Percentiles rank a stretch among this genome's conserved stretches.
These are phyloP conservation scores for Centruroides vittatus DNA, from an alignment of 1,140 invertebrate species.

Conservation along the genomic window DNA sequence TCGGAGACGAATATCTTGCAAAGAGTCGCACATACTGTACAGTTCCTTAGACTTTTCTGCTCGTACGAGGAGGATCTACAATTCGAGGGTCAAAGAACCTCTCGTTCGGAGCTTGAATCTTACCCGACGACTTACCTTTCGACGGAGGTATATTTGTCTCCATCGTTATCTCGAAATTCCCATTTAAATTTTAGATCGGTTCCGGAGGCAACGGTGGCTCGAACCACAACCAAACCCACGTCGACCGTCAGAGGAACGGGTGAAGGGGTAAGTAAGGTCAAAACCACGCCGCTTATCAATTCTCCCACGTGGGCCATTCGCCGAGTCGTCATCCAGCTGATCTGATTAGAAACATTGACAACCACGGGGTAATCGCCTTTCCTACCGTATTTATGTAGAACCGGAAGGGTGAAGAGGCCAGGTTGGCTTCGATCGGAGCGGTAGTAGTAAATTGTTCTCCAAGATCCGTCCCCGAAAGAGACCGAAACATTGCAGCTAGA, in stretches of 20 bases:
- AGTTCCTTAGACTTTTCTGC: too few relatives aligned
- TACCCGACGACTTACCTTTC: conserved; percentile 2
- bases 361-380: not conserved
- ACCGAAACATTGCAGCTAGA: not conserved
- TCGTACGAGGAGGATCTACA: too few relatives aligned
- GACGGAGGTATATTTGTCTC: conserved; percentile 4
- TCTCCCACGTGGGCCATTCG: not conserved
- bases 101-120: too few relatives aligned
- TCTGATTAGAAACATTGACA: conserved; percentile 4
- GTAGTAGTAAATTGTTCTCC: not conserved
- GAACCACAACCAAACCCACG: not conserved
- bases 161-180: conserved; percentile 11
- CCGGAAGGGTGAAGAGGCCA: not conserved
- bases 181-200: conserved; percentile 6
- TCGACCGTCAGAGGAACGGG: conserved; percentile 7
- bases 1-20: too few relatives aligned
- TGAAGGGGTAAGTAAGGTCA: not conserved
- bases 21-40: too few relatives aligned
- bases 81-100: too few relatives aligned
- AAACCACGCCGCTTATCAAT: not conserved
- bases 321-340: not conserved
- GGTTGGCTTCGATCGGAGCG: not conserved
- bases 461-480: not conserved
- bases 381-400: not conserved
- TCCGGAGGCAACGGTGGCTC: conserved; percentile 1